These are phyloP conservation scores for Platysternon megacephalum DNA, from an alignment of 2,113 vertebrate genomes.

Conservation along the genomic window DNA sequence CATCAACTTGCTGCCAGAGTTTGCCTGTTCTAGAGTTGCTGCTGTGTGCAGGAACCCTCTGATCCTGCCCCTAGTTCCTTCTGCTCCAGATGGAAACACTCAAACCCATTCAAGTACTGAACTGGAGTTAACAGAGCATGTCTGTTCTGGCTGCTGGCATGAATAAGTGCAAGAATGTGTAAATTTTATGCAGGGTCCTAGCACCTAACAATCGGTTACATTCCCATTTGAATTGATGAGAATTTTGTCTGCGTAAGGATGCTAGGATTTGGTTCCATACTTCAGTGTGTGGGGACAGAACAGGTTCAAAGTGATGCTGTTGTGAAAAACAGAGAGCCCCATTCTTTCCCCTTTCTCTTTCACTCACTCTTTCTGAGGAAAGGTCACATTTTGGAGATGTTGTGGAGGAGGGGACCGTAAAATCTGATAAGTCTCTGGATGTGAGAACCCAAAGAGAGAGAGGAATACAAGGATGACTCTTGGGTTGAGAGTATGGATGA, in stretches of 20 bases:
- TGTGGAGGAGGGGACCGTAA: not conserved
- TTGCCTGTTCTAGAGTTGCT: not conserved
- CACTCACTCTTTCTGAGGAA: not conserved
- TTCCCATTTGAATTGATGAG: not conserved
- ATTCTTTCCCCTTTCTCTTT: not conserved
- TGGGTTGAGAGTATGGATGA: not conserved
- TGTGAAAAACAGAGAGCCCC: not conserved
- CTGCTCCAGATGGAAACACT: not conserved
- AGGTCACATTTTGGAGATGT: not conserved
- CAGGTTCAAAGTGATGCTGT: not conserved
- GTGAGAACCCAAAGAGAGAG: not conserved
- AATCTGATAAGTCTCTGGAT: not conserved
- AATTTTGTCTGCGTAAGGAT: not conserved
- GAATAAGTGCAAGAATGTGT: not conserved
- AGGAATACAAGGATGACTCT: not conserved
- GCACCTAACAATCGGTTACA: not conserved
- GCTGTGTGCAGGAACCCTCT: not conserved
- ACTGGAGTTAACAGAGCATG: not conserved
- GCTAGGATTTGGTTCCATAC: not conserved
- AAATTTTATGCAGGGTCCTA: not conserved
- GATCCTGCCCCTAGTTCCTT: not conserved
- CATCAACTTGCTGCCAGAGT: not conserved
- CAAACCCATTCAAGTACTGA: not conserved
- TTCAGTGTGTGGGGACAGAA: not conserved
- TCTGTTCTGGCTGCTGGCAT: not conserved